Conservation (phyloP, 2,888 invertebrate genomes). For the Lathronympha strigana region DNA sequence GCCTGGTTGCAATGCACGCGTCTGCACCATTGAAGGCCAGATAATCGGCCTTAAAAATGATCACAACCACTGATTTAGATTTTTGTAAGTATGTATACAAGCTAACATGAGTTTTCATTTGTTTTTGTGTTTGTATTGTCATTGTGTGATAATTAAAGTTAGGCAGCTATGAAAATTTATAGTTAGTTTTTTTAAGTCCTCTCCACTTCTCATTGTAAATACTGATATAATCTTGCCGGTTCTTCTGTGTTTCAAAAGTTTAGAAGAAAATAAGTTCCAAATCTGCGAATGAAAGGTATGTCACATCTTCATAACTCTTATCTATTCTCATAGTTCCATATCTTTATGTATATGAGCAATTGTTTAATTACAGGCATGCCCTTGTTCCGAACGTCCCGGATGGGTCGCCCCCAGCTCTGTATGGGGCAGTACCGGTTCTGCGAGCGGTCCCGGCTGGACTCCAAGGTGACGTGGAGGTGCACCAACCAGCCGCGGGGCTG, state of each 20-base stretch:
- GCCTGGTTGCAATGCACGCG: constrained; percentile 58
- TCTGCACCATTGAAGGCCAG: constrained; percentile 54
- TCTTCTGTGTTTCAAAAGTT: neutral
- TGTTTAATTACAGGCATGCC: constrained; percentile 15
- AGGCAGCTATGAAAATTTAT: neutral
- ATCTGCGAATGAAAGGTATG: constrained; percentile 1
- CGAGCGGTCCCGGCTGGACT: constrained; percentile 26
- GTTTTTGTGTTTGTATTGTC: neutral
- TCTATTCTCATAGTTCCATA: neutral
- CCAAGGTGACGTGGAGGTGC: constrained; percentile 51
- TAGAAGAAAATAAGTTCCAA: neutral
- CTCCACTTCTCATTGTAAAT: too few relatives aligned
- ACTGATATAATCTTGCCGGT: too few relatives aligned
- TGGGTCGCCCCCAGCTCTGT: constrained; percentile 49
- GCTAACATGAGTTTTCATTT: neutral
- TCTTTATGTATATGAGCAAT: neutral
- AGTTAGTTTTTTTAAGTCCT: neutral
- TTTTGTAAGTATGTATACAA: too few relatives aligned
- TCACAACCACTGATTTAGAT: constrained; percentile 53
- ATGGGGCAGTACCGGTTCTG: constrained; percentile 51
- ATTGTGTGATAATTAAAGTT: constrained; percentile 9
- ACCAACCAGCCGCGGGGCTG: constrained; percentile 51
- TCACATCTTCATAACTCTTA: neutral
- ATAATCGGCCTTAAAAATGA: constrained; percentile 54
- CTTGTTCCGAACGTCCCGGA: constrained; percentile 46